Evolutionary conservation across 2,888 invertebrate species (phyloP).

Genomic region (Lagria hirta): DNA sequence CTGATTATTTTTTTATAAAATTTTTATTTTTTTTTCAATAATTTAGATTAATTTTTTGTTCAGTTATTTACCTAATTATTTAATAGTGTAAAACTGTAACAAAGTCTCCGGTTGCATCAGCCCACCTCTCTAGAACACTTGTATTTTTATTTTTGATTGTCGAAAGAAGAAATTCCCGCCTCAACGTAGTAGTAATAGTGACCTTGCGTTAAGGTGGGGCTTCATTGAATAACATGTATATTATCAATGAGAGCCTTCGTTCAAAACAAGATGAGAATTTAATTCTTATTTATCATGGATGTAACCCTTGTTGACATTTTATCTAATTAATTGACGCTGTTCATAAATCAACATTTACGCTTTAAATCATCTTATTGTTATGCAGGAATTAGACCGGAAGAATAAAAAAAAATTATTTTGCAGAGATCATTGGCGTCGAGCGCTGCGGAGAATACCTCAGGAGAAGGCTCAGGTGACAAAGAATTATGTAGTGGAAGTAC

Average conservation of each 20-base stretch:
- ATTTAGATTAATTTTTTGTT: too few species aligned
- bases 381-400: too few species aligned
- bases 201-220: constrained; percentile 25
- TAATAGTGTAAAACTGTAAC: background rate
- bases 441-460: constrained; percentile 17
- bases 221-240: constrained; percentile 14
- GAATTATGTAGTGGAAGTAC: constrained; percentile 36
- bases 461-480: constrained; percentile 10
- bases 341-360: constrained; percentile 16
- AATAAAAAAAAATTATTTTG: too few species aligned
- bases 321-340: constrained; percentile 16
- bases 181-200: constrained; percentile 25
- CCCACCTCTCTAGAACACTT: background rate
- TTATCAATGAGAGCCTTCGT: constrained; percentile 18
- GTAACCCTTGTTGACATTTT: constrained; percentile 19
- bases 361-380: too few species aligned
- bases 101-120: constrained; percentile 10
- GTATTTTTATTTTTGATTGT: constrained; percentile 4
- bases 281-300: constrained; percentile 7
- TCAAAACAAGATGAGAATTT: constrained; percentile 5
- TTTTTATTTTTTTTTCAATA: too few species aligned
- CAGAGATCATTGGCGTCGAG: constrained; percentile 21
- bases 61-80: too few species aligned
- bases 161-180: constrained; percentile 7
- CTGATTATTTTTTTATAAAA: too few species aligned